Base-by-base conservation (phyloP, 2,797 vertebrate genomes). In the Craterocephalus amniculus region DNA sequence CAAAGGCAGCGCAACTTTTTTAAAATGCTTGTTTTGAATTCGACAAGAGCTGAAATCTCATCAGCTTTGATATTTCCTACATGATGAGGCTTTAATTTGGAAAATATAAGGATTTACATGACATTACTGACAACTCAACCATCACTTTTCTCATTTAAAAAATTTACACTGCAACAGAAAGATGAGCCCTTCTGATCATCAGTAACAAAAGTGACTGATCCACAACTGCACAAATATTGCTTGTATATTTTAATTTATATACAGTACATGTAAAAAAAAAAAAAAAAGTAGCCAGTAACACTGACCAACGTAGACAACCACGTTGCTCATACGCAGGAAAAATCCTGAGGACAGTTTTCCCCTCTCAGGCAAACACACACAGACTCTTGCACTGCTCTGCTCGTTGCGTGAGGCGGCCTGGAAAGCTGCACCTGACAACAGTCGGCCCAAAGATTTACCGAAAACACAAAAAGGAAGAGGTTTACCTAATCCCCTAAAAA, bases 231-330 rank as follows among this genome's bases (percentile, higher is more conserved):
- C 51, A 71, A 63, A 61, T 92, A 94, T 93, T 92, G 92, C 92
- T 93, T 94, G 93, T 92, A 93, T 92, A 94, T 92, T 95, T 95
- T 95, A 95, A 95, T 95, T 92, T 94, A 95, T 93, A 80, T 94
- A 95, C 93, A 94, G 91, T 90, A 95, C 93, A 94, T 91, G 91
- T 92, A 93, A 89, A 93, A 84, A 93, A 92, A 88, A 16, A 58
- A 87, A 87, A 86, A 49, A 77, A 84, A 87, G 69, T 88, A 86
- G 92, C 90, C 91, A 91, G 91, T 86, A 93, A 87, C 84, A 86
- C 91, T 90, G 89, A 91, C 88, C 76, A 64, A 86, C 63, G 49
- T 87, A 89, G 87, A 91, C 71, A 80, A 85, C 89, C 87, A 79
- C 78, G 90, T 90, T 88, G 88, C 86, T 87, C 84, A 82, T 70